Conservation (phyloP, 2,888 invertebrate genomes). For the Choreutis nemorana region DNA sequence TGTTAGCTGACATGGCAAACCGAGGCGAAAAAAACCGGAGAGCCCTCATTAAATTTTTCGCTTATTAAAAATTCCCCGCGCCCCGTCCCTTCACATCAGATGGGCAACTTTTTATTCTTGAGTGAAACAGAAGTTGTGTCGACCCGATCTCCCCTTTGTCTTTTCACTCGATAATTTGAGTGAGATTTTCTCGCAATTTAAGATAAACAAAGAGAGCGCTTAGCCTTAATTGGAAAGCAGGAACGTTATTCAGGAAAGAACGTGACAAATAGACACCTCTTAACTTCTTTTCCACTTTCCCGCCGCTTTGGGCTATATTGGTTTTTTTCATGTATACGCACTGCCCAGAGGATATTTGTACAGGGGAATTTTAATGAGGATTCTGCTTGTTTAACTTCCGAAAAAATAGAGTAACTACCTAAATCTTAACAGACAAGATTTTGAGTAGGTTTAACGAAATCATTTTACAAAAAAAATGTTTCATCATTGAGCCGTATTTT, state of each 20-base stretch:
- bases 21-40: conserved; percentile 41
- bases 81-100: conserved; percentile 47
- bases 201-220: conserved; percentile 67
- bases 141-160: conserved; percentile 53
- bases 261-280: conserved; percentile 68
- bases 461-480: no score
- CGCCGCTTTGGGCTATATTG: conserved; percentile 55
- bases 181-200: conserved; percentile 68
- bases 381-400: conserved; percentile 6
- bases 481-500: no score
- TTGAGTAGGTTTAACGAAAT: no score
- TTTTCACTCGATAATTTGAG: conserved; percentile 65
- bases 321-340: conserved; percentile 49
- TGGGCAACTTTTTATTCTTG: conserved; percentile 56
- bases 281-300: conserved; percentile 64
- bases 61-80: conserved; percentile 65
- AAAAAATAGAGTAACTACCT: no score
- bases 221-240: conserved; percentile 67
- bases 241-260: conserved; percentile 62
- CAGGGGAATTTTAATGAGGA: conserved; percentile 50
- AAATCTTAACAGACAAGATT: no score
- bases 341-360: conserved; percentile 48
- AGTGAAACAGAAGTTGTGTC: conserved; percentile 57
- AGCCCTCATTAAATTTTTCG: conserved; percentile 63
- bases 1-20: conserved; percentile 39